Percentiles rank a stretch among this genome's conserved stretches.
Conservation (phyloP, 1,140 invertebrate species). For the Metopolophium dirhodum region DNA sequence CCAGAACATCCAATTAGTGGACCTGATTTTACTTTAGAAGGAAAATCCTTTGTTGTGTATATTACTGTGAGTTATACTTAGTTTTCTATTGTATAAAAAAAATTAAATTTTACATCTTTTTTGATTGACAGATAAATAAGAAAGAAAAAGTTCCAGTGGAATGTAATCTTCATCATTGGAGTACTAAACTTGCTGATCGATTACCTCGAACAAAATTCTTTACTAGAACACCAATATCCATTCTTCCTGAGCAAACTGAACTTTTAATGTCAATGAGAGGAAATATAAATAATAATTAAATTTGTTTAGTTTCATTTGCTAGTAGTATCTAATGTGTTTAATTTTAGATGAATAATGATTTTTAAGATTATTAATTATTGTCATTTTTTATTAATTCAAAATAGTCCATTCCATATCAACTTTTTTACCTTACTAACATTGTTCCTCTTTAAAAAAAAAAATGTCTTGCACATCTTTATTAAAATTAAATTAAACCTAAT, state of each 20-base stretch:
- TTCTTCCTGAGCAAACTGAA: slow-evolving; percentile 59
- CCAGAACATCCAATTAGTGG: slow-evolving; percentile 77
- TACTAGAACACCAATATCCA: slow-evolving; percentile 56
- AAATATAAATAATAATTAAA: neutral
- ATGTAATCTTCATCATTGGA: slow-evolving; percentile 75
- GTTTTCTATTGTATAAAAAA: slow-evolving; percentile 50
- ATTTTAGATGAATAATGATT: slow-evolving; percentile 17
- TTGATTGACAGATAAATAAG: slow-evolving; percentile 69
- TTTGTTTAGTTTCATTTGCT: neutral
- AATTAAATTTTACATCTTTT: neutral
- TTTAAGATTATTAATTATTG: neutral
- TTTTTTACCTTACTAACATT: neutral
- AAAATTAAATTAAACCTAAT: neutral
- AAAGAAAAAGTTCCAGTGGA: slow-evolving; percentile 73
- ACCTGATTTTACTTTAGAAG: slow-evolving; percentile 77
- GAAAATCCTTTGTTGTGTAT: slow-evolving; percentile 80
- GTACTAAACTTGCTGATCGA: slow-evolving; percentile 58
- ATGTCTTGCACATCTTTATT: neutral
- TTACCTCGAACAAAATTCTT: slow-evolving; percentile 11
- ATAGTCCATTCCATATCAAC: neutral
- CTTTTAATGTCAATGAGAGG: slow-evolving; percentile 46
- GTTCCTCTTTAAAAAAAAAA: neutral
- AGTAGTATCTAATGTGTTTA: neutral
- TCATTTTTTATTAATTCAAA: neutral
- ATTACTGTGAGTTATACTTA: slow-evolving; percentile 70